phyloP scores from a whole-genome alignment of 2,113 vertebrate species.

The Mesitornis unicolor region DNA sequence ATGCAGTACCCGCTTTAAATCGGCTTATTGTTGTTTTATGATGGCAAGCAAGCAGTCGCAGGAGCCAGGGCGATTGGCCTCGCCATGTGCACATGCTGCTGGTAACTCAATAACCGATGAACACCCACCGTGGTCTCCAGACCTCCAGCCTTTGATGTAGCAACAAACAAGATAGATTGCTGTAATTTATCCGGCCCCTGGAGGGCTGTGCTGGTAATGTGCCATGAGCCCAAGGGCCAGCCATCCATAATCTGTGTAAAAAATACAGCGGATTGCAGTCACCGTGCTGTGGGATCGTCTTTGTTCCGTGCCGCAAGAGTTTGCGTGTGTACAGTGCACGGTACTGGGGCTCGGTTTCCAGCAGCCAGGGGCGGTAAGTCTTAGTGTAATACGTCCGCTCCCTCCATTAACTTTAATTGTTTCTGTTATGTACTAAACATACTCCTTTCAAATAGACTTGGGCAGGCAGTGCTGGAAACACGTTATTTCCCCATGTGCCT shows the following conservation, averaged over 20 bases:
- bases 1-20: constrained; percentile 44
- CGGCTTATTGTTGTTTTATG: constrained; percentile 51
- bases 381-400: neutral
- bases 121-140: constrained; percentile 52
- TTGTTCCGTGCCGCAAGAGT: neutral
- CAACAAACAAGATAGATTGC: constrained; percentile 60
- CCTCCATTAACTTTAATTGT: neutral
- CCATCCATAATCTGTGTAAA: constrained; percentile 54
- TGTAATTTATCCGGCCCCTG: constrained; percentile 58
- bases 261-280: neutral
- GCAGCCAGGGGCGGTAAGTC: neutral
- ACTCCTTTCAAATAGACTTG: neutral
- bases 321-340: rapidly evolving
- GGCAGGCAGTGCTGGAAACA: rapidly evolving
- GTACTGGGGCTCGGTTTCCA: neutral
- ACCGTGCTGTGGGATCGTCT: neutral
- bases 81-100: constrained; percentile 19
- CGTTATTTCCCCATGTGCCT: neutral
- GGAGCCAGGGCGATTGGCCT: constrained; percentile 43
- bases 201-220: constrained; percentile 52
- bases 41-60: constrained; percentile 27
- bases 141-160: constrained; percentile 49
- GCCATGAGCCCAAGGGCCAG: constrained; percentile 46
- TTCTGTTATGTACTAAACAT: neutral
- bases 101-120: constrained; percentile 56